Evolutionary conservation across 2,797 vertebrate genomes (phyloP), one percentile per base, ranked within the genome.

Genomic region (Sebastes taczanowskii): DNA sequence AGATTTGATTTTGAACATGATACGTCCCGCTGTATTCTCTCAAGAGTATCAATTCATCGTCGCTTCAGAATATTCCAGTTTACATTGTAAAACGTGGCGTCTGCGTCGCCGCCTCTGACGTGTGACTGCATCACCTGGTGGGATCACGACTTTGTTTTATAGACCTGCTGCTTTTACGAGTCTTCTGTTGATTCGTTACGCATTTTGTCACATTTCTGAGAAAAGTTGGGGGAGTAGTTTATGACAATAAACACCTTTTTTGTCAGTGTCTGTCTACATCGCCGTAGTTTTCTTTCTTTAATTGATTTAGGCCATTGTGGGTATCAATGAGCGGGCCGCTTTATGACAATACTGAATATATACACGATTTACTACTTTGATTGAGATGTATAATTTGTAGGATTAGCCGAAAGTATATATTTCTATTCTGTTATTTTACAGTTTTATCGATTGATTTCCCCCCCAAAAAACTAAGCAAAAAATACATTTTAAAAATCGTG

Each of bases 1-100:
- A 87, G 90, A 92, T 84, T 90, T 52, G 83, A 90, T 90, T 91
- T 83, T 74, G 84, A 94, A 95, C 82, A 82, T 55, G 79, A 88
- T 85, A 14, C 62, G 84, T 85, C 78, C 85, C 83, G 6, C 42
- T 9, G 85, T 90, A 73, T 83, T 74, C 86, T 90, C 91, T 81
- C 70, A 80, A 79, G 90, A 88, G 87, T 69, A 77, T 88, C 76
- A 25, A 55, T 78, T 89, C 75, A 68, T 89, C 82, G 85, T 86
- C 71, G 80, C 80, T 81, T 55, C 67, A 3, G 53, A 79, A 81
- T 86, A 59, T 87, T 86, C 74, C 66, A 71, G 66, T 88, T 88
- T 81, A 77, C 55, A 14, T 22, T 23, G 35, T 38, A 59, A 84
- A 68, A 70, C 35, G 46, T 59, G 60, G 78, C 81, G 70, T 35